Base-by-base conservation (phyloP, 2,888 invertebrate genomes). In the Embidobia sp. region DNA sequence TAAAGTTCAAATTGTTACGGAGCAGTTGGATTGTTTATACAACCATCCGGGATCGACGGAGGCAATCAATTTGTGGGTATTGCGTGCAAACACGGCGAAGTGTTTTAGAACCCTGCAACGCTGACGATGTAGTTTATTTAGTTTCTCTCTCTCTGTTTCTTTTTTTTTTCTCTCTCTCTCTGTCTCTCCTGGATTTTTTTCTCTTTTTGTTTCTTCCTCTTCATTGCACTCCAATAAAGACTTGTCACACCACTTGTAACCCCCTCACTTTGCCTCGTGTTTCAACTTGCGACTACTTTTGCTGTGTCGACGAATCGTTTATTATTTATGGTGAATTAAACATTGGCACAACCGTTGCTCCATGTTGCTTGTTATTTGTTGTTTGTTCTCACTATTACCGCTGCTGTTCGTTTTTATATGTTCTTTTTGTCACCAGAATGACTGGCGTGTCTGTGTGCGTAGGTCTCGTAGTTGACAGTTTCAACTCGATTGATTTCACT, bases 51-150 rank as follows among this genome's bases (percentile, higher is more conserved):
- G n/a, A 59, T 37, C 44, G 53, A 57, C 40, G 67, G 29, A 18
- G 42, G 55, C 49, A 49, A 55, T 69, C 44, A 76, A 66, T 63
- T 74, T 79, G 73, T 82, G 79, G 77, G 80, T 81, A 80, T 59
- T 55, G 75, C 51, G 55, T 66, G 57, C 13, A 64, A 73, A 72
- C 57, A 44, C 64, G 44, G 42, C 46, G 75, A 77, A 73, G 66
- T 73, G 74, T 76, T 79, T 79, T 69, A 72, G 35, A 74, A 74
- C 55, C 74, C 79, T 78, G 79, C 78, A 74, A 59, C 35, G 46
- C 64, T 59, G 57, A 66, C 66, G 57, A 73, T 37, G 64, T 73
- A 73, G 49, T 64, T 83, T 82, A 83, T 83, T 83, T 81, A 79
- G 3, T 22, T 22, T 74, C 72, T 79, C 73, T 49, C 49, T 49